A percentile compares a stretch with the other conserved stretches of the same genome.
Evolutionary conservation across 1,140 invertebrate species (phyloP).

Genomic region (Drosophila sturtevanti): DNA sequence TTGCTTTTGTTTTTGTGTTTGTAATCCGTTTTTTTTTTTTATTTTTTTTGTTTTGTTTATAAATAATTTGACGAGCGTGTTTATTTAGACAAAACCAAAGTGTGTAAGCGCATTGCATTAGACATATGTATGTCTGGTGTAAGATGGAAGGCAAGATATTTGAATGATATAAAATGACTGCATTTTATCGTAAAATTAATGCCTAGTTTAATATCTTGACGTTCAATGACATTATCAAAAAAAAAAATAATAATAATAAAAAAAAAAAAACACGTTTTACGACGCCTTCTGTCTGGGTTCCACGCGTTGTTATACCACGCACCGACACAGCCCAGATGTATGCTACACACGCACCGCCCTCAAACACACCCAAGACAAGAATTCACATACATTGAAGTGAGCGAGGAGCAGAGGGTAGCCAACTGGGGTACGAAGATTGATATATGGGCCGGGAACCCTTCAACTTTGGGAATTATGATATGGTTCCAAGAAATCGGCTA

Average conservation of each 20-base stretch:
- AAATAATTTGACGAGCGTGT: constrained; percentile 64
- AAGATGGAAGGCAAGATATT: neutral
- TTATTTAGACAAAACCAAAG: constrained; percentile 67
- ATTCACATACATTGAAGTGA: constrained; percentile 40
- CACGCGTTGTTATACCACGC: constrained; percentile 34
- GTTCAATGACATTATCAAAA: constrained; percentile 64
- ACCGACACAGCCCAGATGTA: constrained; percentile 38
- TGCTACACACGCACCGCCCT: constrained; percentile 48
- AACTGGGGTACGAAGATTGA: neutral
- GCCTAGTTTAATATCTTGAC: constrained; percentile 65
- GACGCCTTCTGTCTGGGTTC: constrained; percentile 47
- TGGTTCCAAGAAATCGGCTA: too few species aligned
- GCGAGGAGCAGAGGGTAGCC: neutral
- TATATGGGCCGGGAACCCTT: neutral
- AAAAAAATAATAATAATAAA: neutral
- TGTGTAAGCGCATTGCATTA: constrained; percentile 61
- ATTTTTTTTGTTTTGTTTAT: constrained; percentile 47
- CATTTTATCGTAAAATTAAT: constrained; percentile 54
- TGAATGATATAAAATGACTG: constrained; percentile 3
- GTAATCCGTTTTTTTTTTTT: constrained; percentile 31
- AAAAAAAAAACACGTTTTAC: constrained; percentile 24
- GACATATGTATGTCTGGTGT: neutral
- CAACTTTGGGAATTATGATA: too few species aligned
- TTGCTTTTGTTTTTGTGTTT: constrained; percentile 40
- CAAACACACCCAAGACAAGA: constrained; percentile 24